A percentile compares a stretch with the other conserved stretches of the same genome.
These are phyloP conservation scores for Euura lappo DNA, from an alignment of 1,140 invertebrate species.

Conservation along the genomic window DNA sequence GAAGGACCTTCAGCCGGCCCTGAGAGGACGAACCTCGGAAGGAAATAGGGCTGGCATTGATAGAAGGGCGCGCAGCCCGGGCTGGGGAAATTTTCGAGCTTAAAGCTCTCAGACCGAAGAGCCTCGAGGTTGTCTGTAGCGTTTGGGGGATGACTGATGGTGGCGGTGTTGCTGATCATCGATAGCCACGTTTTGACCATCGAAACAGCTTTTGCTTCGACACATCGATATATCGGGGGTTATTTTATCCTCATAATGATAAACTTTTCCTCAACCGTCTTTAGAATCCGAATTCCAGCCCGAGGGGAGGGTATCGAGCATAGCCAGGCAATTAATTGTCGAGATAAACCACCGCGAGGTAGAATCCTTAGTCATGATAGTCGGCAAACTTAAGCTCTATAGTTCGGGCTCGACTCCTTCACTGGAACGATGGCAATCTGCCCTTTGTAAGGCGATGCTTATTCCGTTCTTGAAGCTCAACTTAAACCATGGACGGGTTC, in stretches of 20 bases:
- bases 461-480: neutral
- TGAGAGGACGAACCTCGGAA: neutral
- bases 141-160: neutral
- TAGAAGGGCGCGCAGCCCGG: neutral
- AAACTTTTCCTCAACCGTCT: neutral
- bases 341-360: neutral
- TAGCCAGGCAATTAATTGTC: neutral
- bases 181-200: conserved; percentile 5
- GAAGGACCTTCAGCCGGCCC: neutral
- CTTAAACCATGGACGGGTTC: too few species aligned
- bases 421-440: neutral
- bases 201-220: neutral
- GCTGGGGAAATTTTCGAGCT: neutral
- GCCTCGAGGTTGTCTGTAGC: neutral
- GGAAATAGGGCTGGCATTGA: neutral
- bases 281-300: neutral
- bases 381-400: neutral
- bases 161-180: neutral
- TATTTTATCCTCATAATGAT: neutral
- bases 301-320: neutral
- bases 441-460: neutral
- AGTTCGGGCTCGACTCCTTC: neutral
- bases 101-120: neutral
- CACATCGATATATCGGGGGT: neutral
- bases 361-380: neutral